phyloP scores from a whole-genome alignment of 1,140 invertebrate species.

The Drosophila neocordata region DNA sequence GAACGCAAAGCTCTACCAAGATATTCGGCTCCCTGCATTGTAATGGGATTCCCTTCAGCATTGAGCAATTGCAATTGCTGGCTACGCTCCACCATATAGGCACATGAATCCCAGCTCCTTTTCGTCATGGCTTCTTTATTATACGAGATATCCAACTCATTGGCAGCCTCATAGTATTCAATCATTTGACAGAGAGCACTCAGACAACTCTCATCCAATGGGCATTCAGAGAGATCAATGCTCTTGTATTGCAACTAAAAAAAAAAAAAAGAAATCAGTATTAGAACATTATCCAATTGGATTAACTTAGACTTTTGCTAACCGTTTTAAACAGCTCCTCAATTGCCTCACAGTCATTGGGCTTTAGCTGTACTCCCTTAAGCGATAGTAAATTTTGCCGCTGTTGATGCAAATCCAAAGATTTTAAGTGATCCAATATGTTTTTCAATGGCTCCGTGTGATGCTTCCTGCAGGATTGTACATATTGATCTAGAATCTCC shows the following conservation, averaged over 20 bases:
- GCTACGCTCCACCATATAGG: constrained; percentile 77
- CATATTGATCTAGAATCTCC: constrained; percentile 88
- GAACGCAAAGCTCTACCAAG: constrained; percentile 83
- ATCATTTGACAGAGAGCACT: constrained; percentile 94
- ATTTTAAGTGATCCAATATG: constrained; percentile 89
- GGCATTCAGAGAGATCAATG: constrained; percentile 78
- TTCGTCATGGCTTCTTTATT: constrained; percentile 87
- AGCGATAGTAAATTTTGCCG: constrained; percentile 84
- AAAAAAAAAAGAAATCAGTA: not conserved
- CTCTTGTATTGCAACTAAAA: constrained; percentile 77
- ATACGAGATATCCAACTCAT: constrained; percentile 89
- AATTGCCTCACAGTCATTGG: constrained; percentile 87
- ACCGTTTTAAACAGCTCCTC: constrained; percentile 91
- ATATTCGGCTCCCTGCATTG: constrained; percentile 71
- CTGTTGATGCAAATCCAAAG: constrained; percentile 79
- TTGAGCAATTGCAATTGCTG: constrained; percentile 73
- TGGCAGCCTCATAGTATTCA: constrained; percentile 94
- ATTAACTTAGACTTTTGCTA: constrained; percentile 10
- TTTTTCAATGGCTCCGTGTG: constrained; percentile 86
- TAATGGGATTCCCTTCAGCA: constrained; percentile 78
- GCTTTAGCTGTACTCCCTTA: constrained; percentile 84
- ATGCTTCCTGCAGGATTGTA: constrained; percentile 88
- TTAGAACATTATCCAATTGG: not conserved
- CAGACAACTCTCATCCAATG: constrained; percentile 69
- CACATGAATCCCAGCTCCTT: constrained; percentile 88